phyloP scores from a whole-genome alignment of 2,888 invertebrate genomes.

The Caradrina clavipalpis region DNA sequence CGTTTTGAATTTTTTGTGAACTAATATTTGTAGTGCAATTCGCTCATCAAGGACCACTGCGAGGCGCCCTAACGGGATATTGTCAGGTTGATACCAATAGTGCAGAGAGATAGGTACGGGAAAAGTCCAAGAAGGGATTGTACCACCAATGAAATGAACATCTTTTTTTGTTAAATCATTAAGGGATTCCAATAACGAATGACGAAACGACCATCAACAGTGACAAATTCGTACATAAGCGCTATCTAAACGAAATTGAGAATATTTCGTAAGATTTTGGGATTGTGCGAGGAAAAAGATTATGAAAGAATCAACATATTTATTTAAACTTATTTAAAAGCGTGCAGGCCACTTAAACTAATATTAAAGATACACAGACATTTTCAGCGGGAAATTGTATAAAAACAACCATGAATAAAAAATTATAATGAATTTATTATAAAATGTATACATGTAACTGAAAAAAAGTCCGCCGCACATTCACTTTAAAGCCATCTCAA shows the following conservation, averaged over 20 bases:
- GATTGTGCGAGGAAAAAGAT: constrained; percentile 39
- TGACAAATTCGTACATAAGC: not conserved
- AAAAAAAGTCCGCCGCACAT: constrained; percentile 74
- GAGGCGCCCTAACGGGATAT: too few species aligned
- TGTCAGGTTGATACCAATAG: too few species aligned
- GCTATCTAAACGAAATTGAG: not conserved
- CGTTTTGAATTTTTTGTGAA: too few species aligned
- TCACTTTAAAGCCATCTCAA: constrained; percentile 78
- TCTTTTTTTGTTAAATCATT: too few species aligned
- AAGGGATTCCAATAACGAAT: too few species aligned
- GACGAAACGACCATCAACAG: too few species aligned
- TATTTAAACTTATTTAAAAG: constrained; percentile 42
- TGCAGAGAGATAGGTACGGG: too few species aligned
- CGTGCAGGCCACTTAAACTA: constrained; percentile 36
- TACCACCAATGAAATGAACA: too few species aligned
- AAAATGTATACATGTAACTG: constrained; percentile 89
- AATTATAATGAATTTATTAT: constrained; percentile 89
- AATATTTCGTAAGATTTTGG: constrained; percentile 8
- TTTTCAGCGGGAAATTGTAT: constrained; percentile 49
- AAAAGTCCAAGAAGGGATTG: too few species aligned
- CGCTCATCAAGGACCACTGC: too few species aligned
- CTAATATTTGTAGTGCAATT: too few species aligned
- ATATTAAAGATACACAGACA: constrained; percentile 26
- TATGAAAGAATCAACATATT: constrained; percentile 32
- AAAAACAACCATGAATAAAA: constrained; percentile 75